Evolutionary conservation across 2,797 vertebrate genomes (phyloP).

Genomic region (Sebastes matsubarae): DNA sequence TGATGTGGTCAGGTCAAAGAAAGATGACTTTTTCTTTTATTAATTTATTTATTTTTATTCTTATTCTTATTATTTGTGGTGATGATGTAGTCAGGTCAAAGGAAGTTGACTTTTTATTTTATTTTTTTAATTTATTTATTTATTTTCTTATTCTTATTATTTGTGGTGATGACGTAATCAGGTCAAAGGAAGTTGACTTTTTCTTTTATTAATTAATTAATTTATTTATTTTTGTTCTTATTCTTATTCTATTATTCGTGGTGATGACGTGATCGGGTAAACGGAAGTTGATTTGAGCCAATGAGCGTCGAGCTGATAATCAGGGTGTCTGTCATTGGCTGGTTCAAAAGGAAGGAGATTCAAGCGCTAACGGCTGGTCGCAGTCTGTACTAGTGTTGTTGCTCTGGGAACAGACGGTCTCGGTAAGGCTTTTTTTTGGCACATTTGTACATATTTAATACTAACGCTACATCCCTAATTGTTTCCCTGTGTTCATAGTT

Average conservation of each 20-base stretch:
- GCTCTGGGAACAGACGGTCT: accelerated
- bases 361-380: constrained; percentile 11
- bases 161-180: constrained; percentile 2
- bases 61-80: neutral
- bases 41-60: too few relatives aligned
- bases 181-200: neutral
- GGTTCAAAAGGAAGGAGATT: constrained; percentile 35
- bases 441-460: neutral
- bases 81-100: neutral
- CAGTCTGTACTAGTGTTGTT: neutral
- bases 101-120: neutral
- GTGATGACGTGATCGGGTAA: neutral
- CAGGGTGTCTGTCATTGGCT: constrained; percentile 25
- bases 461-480: neutral
- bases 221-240: neutral
- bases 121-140: too few relatives aligned
- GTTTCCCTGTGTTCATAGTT: accelerated
- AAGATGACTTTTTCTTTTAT: neutral
- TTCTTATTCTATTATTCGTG: neutral
- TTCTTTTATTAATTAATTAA: too few relatives aligned
- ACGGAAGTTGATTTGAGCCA: constrained; percentile 27
- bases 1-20: neutral
- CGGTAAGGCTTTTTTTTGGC: constrained; percentile 4
- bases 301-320: constrained; percentile 2
- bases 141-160: neutral